Base-by-base conservation (phyloP, 1,140 invertebrate species). In the Hylyphantes graminicola region DNA sequence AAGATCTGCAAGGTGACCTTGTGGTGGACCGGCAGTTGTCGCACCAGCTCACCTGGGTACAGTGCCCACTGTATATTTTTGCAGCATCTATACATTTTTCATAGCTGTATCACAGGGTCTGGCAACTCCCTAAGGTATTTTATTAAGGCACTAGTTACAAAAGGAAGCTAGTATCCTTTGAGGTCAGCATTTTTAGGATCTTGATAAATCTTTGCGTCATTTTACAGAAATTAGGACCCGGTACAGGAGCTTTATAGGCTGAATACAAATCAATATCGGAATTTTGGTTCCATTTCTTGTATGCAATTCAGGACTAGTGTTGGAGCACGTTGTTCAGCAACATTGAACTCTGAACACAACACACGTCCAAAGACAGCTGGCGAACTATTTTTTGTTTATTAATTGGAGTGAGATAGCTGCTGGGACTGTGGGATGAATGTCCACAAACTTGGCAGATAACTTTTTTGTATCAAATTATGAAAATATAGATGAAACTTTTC, bases 21-120 rank as follows among this genome's bases (percentile, higher is more conserved):
- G 89, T 95, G 94, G 87, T 93, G 92, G 19, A 91, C 89, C 2
- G 94, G 94, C 74, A 95, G 89, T 87, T 94, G 92, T 50, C 91
- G 88, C 15, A 93, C 91, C 65, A 93, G 89, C 86, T 92, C 90
- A 75, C 88, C 89, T 67, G 94, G 89, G 78, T 90, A 90, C 6
- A 89, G 87, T 59, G 92, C 90, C 88, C 92, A 93, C 82, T 93
- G 92, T 85, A 93, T 93, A 86, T 94, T 92, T 86, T 89, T 75
- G 91, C 88, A 70, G 92, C 92, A 87, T 94, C 92, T 75, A 95
- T 91, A 88, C 95, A 95, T 86, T 90, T 91, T 84, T 94, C 93
- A 88, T 95, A 95, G 91, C 92, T 93, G 94, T 76, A 95, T 94
- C 48, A 95, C 91, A 48, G 94, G 94, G 88, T 95, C 94, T 0